Base-by-base conservation (phyloP, 2,888 invertebrate species). In the Apocheima hispidaria region DNA sequence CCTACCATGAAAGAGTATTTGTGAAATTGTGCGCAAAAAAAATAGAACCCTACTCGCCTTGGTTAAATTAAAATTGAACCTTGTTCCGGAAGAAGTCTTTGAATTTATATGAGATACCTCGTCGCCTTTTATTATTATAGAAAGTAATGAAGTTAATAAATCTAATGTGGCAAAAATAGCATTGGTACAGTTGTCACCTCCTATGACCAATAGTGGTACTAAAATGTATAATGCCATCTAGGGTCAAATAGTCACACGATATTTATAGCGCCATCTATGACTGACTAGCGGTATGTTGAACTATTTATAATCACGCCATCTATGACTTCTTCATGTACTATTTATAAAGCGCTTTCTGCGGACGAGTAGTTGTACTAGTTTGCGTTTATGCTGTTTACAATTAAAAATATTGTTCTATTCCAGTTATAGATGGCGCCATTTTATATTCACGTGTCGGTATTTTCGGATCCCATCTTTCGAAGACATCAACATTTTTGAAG, bases 301-400 rank as follows among this genome's bases (percentile, higher is more conserved):
- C 3, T 12, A 40, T 38, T 16, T 6, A 38, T 9, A 0, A 38
- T 0, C 2, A 2, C 9, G 40, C 40, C 40, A 20, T 40, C 40
- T 40, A 12, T 23, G 14, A n/a, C 4, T n/a, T 33, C 3, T 10
- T n/a, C 4, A 4, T 23, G 0, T 20, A n/a, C 3, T 6, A 4
- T 10, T 5, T 0, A n/a, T 6, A 4, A 7, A 14, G 5, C 30
- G 36, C 43, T 53, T 53, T 64, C 64, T 64, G 36, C 10, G 33
- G 30, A 1, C 36, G n/a, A 57, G 50, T 60, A 57, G 62, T 12
- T 16, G 14, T 5, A 21, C 40, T 18, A 30, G 2, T 20, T 21
- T 7, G 20, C 10, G 20, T 16, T 36, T 33, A 16, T 4, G n/a
- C 33, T 12, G 2, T 2, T 2, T 33, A 33, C 12, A 4, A 33